Evolutionary conservation across 2,113 vertebrate species (phyloP), one percentile per base, ranked within the genome.

Genomic region (Paramormyrops kingsleyae): DNA sequence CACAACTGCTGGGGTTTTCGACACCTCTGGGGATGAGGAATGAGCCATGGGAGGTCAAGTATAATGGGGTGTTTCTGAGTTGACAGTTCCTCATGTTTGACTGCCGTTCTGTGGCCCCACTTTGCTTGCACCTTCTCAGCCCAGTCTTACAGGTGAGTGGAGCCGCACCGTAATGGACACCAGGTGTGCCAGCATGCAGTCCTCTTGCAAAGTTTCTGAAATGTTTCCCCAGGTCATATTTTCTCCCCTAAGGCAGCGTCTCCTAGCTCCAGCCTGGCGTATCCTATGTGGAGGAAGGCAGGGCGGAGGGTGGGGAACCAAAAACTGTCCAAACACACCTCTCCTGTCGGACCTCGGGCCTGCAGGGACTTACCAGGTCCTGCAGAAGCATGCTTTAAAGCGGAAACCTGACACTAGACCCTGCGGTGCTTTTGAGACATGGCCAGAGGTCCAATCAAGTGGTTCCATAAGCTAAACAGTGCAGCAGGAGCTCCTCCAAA

Each of bases 181-280:
- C 47, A 87, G n/a, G 50, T 52, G 46, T 35, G 44, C 19, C 47
- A 87, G 10, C 56, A 0, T 1, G 47, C 2, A 56, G 21, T 52
- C 15, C 52, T 62, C 47, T 12, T 21, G 5, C 17, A 39, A 83
- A 59, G 50, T 53, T 39, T 42, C 49, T 87, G 49, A 87, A 53
- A 56, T 53, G 27, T 47, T 46, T 17, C 44, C 31, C 87, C 46
- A 52, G n/a, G 80, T n/a, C 13, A 24, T 80, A 42, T 42, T 88
- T 56, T 50, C 74, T 88, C 88, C 56, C 49, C n/a, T 3, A 47
- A 24, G 31, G 53, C 88, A 88, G 93, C 91, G 91, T 93, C 91
- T 90, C 91, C 89, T 70, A 93, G 92, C 93, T 91, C 88, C 89
- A 92, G 50, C 89, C 77, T 74, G 87, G 74, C 89, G 24, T 91